Percentiles rank a stretch among this genome's conserved stretches.
phyloP scores from a whole-genome alignment of 2,113 vertebrate species.

The Balaenoptera acutorostrata region DNA sequence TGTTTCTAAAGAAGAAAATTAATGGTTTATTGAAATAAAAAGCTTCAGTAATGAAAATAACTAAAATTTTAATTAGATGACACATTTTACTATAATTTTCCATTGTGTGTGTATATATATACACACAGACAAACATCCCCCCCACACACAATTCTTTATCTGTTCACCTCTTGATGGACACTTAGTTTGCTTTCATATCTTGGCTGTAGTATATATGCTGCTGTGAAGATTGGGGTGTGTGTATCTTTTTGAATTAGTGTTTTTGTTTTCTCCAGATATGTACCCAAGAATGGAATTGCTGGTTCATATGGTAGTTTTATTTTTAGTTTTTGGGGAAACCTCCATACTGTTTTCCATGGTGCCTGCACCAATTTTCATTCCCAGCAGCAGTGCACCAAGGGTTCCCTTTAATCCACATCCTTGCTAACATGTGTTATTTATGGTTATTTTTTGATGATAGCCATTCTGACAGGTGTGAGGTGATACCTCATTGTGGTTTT shows the following conservation, averaged over 20 bases:
- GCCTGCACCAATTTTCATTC: not conserved
- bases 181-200: not conserved
- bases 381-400: not conserved
- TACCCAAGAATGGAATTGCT: not conserved
- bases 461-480: not conserved
- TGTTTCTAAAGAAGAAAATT: not conserved
- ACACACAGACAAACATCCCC: not conserved
- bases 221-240: not conserved
- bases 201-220: not conserved
- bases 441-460: not conserved
- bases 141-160: not conserved
- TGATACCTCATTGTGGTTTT: not conserved
- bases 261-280: not conserved
- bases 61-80: not conserved
- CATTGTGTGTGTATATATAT: not conserved
- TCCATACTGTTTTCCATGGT: not conserved
- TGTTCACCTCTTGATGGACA: not conserved
- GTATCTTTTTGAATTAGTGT: not conserved
- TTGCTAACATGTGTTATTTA: not conserved
- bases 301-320: not conserved
- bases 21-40: slow-evolving; percentile 13
- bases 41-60: not conserved
- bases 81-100: not conserved
- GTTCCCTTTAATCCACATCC: not conserved
- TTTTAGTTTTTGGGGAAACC: not conserved